A percentile compares a stretch with the other conserved stretches of the same genome.
Conservation (phyloP, 2,888 invertebrate species). For the Dugesia japonica region DNA sequence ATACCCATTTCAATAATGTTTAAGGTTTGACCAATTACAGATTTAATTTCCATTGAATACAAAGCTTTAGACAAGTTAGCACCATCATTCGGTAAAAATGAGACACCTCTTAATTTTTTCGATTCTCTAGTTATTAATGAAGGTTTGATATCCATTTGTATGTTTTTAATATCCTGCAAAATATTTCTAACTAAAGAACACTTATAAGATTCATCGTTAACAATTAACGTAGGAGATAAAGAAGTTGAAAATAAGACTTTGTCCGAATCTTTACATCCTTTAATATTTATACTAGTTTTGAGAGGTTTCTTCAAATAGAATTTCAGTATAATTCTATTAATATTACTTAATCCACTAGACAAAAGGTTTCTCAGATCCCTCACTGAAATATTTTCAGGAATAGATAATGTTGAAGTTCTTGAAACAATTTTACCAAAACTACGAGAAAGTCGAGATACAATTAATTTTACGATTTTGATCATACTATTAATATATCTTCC, state of each 20-base stretch:
- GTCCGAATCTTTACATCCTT: neutral
- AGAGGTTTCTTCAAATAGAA: neutral
- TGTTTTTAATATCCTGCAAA: neutral
- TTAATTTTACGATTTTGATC: neutral
- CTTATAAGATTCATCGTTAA: neutral
- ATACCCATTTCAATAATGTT: neutral
- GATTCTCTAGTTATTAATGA: neutral
- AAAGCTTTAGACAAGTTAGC: neutral
- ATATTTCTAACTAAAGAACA: neutral
- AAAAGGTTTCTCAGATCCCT: neutral
- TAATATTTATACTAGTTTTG: neutral
- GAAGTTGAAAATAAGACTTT: neutral
- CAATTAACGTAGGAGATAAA: neutral
- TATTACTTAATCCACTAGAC: neutral
- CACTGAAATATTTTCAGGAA: neutral
- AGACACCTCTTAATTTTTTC: neutral
- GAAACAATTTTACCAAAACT: neutral
- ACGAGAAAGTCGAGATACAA: neutral
- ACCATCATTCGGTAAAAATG: neutral
- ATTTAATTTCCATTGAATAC: neutral
- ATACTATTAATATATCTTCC: neutral
- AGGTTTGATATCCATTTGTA: neutral
- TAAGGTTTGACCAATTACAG: neutral
- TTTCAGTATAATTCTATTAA: neutral
- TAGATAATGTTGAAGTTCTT: neutral